Percentiles rank a stretch among this genome's conserved stretches.
phyloP scores from a whole-genome alignment of 2,888 invertebrate species.

The Muscina levida region DNA sequence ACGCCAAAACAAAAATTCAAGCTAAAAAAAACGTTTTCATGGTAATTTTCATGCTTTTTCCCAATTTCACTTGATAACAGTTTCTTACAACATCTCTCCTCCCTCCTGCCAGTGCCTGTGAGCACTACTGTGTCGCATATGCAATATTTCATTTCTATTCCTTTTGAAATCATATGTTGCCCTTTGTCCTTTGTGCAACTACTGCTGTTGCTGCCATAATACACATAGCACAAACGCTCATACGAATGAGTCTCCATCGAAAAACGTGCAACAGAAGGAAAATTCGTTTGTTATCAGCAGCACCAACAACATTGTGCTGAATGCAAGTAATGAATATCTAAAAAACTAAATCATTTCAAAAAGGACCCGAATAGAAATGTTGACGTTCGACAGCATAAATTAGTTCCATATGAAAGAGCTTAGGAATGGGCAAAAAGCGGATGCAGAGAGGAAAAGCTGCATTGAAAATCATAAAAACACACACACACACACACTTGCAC shows the following conservation, averaged over 20 bases:
- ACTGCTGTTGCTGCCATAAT: too few species aligned
- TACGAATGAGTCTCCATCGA: background rate
- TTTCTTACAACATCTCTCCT: constrained; percentile 11
- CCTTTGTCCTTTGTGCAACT: background rate
- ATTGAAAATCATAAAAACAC: constrained; percentile 43
- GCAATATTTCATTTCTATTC: constrained; percentile 30
- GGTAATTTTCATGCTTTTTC: constrained; percentile 27
- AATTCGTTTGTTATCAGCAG: constrained; percentile 45
- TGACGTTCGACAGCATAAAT: constrained; percentile 69
- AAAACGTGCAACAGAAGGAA: constrained; percentile 27
- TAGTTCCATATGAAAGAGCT: constrained; percentile 70
- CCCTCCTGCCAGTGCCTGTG: constrained; percentile 11
- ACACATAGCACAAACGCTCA: background rate
- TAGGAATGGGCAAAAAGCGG: constrained; percentile 14
- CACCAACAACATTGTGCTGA: background rate
- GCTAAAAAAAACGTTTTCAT: constrained; percentile 20
- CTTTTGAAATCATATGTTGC: constrained; percentile 37
- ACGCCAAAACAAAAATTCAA: constrained; percentile 11
- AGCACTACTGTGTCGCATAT: constrained; percentile 19
- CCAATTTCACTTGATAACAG: constrained; percentile 20
- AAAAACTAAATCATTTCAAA: constrained; percentile 52
- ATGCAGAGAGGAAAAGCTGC: constrained; percentile 35
- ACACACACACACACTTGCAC: constrained; percentile 4
- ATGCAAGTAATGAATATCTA: constrained; percentile 40
- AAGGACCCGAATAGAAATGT: constrained; percentile 29